A percentile compares a stretch with the other conserved stretches of the same genome.
phyloP scores from a whole-genome alignment of 2,113 vertebrate genomes.

The Sinocyclocheilus anophthalmus region DNA sequence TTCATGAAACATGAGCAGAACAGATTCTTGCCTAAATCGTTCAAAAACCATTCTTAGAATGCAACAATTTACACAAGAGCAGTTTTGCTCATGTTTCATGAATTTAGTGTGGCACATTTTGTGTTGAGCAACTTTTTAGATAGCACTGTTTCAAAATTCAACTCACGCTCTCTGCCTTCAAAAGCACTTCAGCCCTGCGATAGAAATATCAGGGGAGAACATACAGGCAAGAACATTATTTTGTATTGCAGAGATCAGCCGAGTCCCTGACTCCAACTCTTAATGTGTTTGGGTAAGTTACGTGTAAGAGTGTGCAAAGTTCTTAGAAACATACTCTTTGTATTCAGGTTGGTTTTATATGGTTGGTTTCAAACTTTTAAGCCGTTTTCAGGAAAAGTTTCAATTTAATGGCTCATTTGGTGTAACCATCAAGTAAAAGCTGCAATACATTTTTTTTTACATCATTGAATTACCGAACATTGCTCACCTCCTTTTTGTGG shows the following conservation, averaged over 20 bases:
- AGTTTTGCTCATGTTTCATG: not conserved
- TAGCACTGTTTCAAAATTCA: conserved; percentile 38
- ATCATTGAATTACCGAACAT: not conserved
- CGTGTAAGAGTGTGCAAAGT: not conserved
- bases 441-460: not conserved
- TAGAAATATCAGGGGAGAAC: conserved; percentile 24
- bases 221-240: conserved; percentile 10
- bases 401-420: not conserved
- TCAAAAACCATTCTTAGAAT: not conserved
- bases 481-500: not conserved
- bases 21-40: no score
- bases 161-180: conserved; percentile 2
- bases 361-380: not conserved
- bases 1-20: no score
- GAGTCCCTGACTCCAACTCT: conserved; percentile 14
- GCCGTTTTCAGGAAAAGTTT: not conserved
- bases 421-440: not conserved
- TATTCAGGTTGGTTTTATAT: not conserved
- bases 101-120: conserved; percentile 23
- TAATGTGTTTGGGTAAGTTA: not conserved
- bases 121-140: conserved; percentile 22
- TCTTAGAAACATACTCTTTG: not conserved
- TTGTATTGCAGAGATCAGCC: conserved; percentile 32
- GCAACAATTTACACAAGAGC: not conserved
- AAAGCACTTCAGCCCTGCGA: not conserved